These are phyloP conservation scores for Platyrinchus mystaceus DNA, from an alignment of 2,797 vertebrate species.

Conservation along the genomic window DNA sequence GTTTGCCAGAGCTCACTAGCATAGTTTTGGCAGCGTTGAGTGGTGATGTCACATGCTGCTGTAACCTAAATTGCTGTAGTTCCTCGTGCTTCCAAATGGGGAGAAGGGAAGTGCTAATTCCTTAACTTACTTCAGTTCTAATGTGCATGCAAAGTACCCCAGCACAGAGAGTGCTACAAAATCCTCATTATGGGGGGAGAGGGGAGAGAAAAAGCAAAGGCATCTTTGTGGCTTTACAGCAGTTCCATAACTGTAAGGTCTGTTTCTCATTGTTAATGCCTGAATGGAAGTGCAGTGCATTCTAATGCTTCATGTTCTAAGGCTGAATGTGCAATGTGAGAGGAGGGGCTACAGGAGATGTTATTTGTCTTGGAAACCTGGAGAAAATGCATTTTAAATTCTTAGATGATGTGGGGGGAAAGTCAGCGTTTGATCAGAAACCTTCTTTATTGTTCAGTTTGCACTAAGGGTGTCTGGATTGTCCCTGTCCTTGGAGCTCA, in stretches of 20 bases:
- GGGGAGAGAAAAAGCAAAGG: background rate
- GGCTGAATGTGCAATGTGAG: background rate
- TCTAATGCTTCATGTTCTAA: background rate
- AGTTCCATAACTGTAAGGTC: background rate
- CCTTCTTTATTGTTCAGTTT: background rate
- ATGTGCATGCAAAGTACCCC: background rate
- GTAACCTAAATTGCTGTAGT: background rate
- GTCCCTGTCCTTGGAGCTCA: background rate
- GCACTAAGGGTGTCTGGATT: fast-evolving
- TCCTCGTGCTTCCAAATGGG: background rate
- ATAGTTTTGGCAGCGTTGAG: background rate
- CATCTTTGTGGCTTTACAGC: background rate
- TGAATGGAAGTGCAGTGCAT: constrained; percentile 12
- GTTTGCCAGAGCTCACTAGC: background rate
- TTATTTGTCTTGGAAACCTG: background rate
- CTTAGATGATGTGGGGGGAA: background rate
- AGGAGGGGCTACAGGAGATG: background rate
- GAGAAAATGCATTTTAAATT: background rate
- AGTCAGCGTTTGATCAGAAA: background rate
- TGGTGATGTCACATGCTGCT: background rate
- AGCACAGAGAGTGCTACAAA: background rate
- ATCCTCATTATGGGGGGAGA: background rate
- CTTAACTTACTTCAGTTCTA: background rate
- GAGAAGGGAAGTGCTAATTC: background rate
- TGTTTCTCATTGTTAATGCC: background rate